Conservation (phyloP, 2,888 invertebrate genomes). For the Eucera pruinosa region DNA sequence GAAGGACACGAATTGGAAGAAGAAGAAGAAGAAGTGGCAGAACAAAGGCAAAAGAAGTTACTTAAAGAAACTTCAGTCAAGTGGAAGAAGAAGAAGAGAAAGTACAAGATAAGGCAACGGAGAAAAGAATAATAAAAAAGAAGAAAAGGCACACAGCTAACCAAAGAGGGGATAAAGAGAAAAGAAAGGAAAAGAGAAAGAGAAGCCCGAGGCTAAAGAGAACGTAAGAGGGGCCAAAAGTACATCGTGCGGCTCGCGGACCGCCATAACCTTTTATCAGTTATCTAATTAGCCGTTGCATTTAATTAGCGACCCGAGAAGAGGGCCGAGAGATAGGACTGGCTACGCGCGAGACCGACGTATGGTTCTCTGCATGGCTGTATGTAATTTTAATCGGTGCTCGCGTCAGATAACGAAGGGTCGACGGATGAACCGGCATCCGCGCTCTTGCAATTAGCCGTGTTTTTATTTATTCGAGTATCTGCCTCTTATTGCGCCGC, state of each 20-base stretch:
- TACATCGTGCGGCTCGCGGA: conserved; percentile 58
- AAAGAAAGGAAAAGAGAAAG: not conserved
- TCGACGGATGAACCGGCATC: conserved; percentile 71
- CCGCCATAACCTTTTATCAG: conserved; percentile 75
- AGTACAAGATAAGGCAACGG: conserved; percentile 22
- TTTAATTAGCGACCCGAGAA: conserved; percentile 75
- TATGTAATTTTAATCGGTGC: conserved; percentile 75
- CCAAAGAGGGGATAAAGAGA: not conserved
- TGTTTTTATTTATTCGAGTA: conserved; percentile 73
- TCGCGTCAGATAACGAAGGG: conserved; percentile 74
- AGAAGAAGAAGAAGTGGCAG: not conserved
- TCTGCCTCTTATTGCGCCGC: conserved; percentile 54
- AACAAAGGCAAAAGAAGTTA: conserved; percentile 6
- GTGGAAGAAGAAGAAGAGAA: not conserved
- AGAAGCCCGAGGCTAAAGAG: conserved; percentile 5
- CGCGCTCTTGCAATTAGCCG: conserved; percentile 75
- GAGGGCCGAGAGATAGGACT: conserved; percentile 65
- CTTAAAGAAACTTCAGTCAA: not conserved
- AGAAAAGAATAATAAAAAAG: not conserved
- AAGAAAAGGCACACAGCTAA: no score
- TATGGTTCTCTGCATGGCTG: conserved; percentile 46
- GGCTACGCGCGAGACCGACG: conserved; percentile 60
- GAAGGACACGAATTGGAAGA: not conserved
- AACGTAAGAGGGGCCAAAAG: conserved; percentile 41
- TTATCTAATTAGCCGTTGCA: conserved; percentile 79